These are phyloP conservation scores for Enoplosus armatus DNA, from an alignment of 2,797 vertebrate genomes.

Conservation along the genomic window DNA sequence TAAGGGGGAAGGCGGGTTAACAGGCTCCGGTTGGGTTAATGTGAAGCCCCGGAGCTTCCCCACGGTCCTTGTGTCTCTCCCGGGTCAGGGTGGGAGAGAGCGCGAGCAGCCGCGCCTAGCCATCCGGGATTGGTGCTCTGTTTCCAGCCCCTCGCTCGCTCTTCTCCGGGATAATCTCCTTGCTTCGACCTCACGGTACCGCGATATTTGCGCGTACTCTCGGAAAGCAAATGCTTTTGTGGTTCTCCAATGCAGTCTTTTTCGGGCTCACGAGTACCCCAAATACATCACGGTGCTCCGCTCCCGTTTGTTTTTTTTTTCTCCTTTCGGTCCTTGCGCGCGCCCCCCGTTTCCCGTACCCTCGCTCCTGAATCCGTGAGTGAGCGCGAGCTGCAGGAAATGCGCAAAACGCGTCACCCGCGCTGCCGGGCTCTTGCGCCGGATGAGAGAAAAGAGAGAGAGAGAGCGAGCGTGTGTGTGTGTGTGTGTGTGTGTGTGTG, in stretches of 20 bases:
- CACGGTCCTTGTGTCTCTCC: slow-evolving; percentile 66
- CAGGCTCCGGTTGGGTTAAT: slow-evolving; percentile 36
- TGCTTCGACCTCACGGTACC: slow-evolving; percentile 50
- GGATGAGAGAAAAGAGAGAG: slow-evolving; percentile 76
- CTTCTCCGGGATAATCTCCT: slow-evolving; percentile 70
- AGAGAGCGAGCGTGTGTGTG: slow-evolving; percentile 50
- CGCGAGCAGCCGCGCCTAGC: slow-evolving; percentile 81
- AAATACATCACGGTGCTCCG: slow-evolving; percentile 54
- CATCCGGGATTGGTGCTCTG: slow-evolving; percentile 83
- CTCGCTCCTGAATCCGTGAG: slow-evolving; percentile 76
- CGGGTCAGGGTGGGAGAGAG: slow-evolving; percentile 82
- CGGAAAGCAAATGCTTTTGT: slow-evolving; percentile 12
- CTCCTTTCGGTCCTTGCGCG: slow-evolving; percentile 65
- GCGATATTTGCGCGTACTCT: slow-evolving; percentile 51
- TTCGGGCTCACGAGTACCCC: slow-evolving; percentile 41
- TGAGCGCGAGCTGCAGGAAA: slow-evolving; percentile 93
- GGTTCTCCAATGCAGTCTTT: slow-evolving; percentile 32
- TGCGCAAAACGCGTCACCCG: slow-evolving; percentile 97
- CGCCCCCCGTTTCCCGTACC: slow-evolving; percentile 80
- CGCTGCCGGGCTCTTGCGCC: slow-evolving; percentile 75
- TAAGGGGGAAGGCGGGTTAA: slow-evolving; percentile 17
- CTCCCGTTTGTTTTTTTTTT: slow-evolving; percentile 40
- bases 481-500: slow-evolving; percentile 44
- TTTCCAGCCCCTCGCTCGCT: slow-evolving; percentile 64
- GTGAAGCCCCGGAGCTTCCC: slow-evolving; percentile 47